Evolutionary conservation across 2,888 invertebrate species (phyloP).

Genomic region (Ganaspis brasiliensis): DNA sequence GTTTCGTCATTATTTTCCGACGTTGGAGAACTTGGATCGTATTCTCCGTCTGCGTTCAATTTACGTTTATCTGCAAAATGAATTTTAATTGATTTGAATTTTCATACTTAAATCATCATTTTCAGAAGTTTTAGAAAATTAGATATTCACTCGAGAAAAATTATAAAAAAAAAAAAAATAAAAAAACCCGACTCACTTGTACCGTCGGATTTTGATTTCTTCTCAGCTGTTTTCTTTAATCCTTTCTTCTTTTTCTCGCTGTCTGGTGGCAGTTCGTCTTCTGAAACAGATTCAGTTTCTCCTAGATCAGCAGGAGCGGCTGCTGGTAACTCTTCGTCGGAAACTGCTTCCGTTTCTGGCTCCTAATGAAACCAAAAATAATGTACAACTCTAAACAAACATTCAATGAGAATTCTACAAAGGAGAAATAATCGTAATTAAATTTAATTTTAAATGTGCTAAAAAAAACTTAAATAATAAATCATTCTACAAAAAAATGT

Average conservation of each 20-base stretch:
- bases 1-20: constrained; percentile 87
- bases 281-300: constrained; percentile 92
- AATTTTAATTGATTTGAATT: too few species aligned
- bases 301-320: constrained; percentile 89
- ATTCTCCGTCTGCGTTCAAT: constrained; percentile 83
- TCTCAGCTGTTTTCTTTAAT: constrained; percentile 77
- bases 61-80: constrained; percentile 76
- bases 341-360: constrained; percentile 92
- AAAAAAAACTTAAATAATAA: too few species aligned
- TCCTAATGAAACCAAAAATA: constrained; percentile 80
- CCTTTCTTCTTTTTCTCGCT: constrained; percentile 82
- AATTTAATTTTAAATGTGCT: too few species aligned
- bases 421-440: too few species aligned
- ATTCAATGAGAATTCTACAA: not conserved
- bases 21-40: constrained; percentile 91
- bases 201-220: constrained; percentile 80
- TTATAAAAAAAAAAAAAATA: not conserved
- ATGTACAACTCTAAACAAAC: not conserved
- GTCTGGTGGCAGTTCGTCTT: constrained; percentile 89
- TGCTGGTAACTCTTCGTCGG: constrained; percentile 90
- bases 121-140: too few species aligned
- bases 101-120: too few species aligned
- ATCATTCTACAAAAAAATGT: too few species aligned
- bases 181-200: constrained; percentile 65
- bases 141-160: too few species aligned